Percentiles rank a stretch among this genome's conserved stretches.
phyloP scores from a whole-genome alignment of 2,113 vertebrate species.

The Bujurquina vittata region DNA sequence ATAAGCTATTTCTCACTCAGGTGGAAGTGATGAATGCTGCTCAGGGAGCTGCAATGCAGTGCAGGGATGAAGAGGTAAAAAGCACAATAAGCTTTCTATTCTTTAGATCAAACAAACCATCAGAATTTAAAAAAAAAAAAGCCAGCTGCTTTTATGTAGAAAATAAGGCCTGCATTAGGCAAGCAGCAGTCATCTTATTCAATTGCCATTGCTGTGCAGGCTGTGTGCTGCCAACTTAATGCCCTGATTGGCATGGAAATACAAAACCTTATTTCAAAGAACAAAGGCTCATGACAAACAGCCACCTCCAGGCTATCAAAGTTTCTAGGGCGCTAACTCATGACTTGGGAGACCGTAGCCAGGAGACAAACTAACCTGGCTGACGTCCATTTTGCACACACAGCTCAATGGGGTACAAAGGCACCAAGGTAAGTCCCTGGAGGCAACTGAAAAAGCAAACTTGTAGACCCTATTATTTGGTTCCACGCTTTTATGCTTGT shows the following conservation, averaged over 20 bases:
- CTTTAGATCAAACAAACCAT: constrained; percentile 13
- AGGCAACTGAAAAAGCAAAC: constrained; percentile 10
- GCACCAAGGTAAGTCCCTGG: neutral
- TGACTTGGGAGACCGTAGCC: constrained; percentile 42
- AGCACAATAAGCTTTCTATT: neutral
- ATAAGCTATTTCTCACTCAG: neutral
- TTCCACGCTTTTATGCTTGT: neutral
- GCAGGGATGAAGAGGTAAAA: neutral
- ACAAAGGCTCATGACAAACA: constrained; percentile 45
- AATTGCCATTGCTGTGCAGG: neutral
- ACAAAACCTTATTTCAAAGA: constrained; percentile 35
- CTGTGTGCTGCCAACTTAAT: constrained; percentile 17
- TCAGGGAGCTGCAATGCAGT: neutral
- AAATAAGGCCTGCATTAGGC: constrained; percentile 16
- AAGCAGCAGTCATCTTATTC: constrained; percentile 26
- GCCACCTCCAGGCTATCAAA: constrained; percentile 24
- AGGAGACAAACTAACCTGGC: constrained; percentile 39
- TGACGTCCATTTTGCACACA: constrained; percentile 8
- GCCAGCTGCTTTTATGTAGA: constrained; percentile 20
- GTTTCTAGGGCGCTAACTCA: constrained; percentile 14
- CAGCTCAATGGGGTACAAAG: constrained; percentile 5
- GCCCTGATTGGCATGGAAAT: constrained; percentile 35
- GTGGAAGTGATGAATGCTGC: neutral
- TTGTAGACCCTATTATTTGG: constrained; percentile 3
- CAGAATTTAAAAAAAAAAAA: neutral